phyloP scores from a whole-genome alignment of 1,140 invertebrate genomes.

The Oryctes rhinoceros region DNA sequence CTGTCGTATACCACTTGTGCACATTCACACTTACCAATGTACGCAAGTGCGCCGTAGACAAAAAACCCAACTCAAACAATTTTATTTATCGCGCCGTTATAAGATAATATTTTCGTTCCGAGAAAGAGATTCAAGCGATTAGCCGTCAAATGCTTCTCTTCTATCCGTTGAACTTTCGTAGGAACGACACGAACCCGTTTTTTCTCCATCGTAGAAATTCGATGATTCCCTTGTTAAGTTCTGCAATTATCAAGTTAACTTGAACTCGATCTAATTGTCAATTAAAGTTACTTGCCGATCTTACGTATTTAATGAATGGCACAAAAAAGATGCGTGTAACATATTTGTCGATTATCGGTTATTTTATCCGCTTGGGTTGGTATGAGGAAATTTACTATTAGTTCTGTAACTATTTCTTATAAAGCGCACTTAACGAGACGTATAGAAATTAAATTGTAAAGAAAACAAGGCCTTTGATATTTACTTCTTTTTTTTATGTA shows the following conservation, averaged over 20 bases:
- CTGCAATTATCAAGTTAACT: not conserved
- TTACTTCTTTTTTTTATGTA: too few species aligned
- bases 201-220: not conserved
- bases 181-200: too few species aligned
- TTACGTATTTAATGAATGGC: too few species aligned
- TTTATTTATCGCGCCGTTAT: not conserved
- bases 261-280: conserved; percentile 1
- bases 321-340: not conserved
- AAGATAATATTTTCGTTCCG: not conserved
- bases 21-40: not conserved
- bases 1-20: not conserved
- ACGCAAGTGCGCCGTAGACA: not conserved
- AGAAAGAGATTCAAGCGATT: not conserved
- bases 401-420: not conserved
- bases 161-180: too few species aligned
- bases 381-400: not conserved
- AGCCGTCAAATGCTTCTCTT: not conserved
- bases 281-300: not conserved
- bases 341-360: not conserved
- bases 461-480: too few species aligned
- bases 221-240: not conserved
- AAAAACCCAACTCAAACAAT: conserved; percentile 8
- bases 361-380: not conserved
- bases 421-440: not conserved
- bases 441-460: too few species aligned